Evolutionary conservation across 2,888 invertebrate species (phyloP), one percentile per base, ranked within the genome.

Genomic region (Sinodicranocentrus sp.): DNA sequence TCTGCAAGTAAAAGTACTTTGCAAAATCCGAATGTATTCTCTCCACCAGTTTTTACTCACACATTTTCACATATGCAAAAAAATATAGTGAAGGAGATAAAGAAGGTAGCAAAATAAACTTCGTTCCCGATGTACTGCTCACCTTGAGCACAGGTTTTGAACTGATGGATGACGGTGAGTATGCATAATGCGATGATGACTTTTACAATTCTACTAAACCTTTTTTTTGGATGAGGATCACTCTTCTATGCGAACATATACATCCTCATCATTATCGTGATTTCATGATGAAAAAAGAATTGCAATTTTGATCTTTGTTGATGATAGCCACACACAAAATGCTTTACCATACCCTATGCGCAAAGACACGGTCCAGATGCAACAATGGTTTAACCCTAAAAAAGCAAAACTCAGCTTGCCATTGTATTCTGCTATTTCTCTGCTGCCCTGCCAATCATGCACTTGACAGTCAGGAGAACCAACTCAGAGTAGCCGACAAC

Each of bases 341-440:
- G 28, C 28, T 23, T 48, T 26, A 26, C 21, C 44, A 25, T 54
- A 21, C 15, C 23, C 48, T 63, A 52, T 48, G 48, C 59, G 68
- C 77, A 77, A 44, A 71, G 78, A 78, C 78, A 78, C 70, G 78
- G 70, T 78, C 70, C 78, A 78, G 70, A 78, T 71, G 48, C 61
- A 78, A 78, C 78, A 78, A 78, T 71, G 78, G 70, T 57, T 48
- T 61, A 70, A 39, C 61, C 71, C 63, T 63, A 52, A 52, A 52
- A 52, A 13, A 48, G 13, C n/a, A 48, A 52, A 52, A 33, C 33
- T 17, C 52, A 78, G 71, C 78, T 33, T 33, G 10, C 33, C 52
- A 68, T 77, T 77, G 67, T 65, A 19, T 21, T 43, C 39, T 61
- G 33, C 48, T 25, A 17, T 39, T 26, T 54, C 13, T 70, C 39